Base-by-base conservation (phyloP, 2,797 vertebrate species). In the Aldrovandia affinis region DNA sequence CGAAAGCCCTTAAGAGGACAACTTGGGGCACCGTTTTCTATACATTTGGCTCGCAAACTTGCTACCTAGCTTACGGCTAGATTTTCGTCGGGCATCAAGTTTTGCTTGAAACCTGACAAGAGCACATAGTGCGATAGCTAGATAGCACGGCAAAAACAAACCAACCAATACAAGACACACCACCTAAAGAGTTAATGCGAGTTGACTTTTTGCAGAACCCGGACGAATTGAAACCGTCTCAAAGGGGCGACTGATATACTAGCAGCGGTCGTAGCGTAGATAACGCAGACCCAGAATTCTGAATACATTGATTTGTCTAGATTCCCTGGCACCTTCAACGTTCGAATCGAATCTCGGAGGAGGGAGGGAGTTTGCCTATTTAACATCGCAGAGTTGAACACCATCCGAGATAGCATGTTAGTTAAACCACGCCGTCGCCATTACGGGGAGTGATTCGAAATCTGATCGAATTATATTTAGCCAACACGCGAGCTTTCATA, bases 381-480 rank as follows among this genome's bases (percentile, higher is more conserved):
- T n/a, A 33, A 57, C 84, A 68, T 68, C 1, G 54, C 54, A 63
- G 68, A 59, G 52, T 73, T 47, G 68, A 77, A 63, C 52, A 30
- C 7, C 28, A 55, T 70, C 39, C 25, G n/a, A 78, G 54, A 15
- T 70, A 75, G n/a, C 44, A 44, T 33, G 55, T 12, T 12, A 47
- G 47, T 59, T 25, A 78, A 73, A 52, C 25, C 77, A 80, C 78
- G n/a, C 81, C 73, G 81, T 63, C 81, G 81, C 83, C 86, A 78
- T 87, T 81, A 80, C 61, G 14, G 65, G 61, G 63, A 68, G 30
- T 5, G 59, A 42, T 12, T 73, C 63, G 12, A 30, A 65, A 65
- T 65, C 28, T 65, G n/a, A 65, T 65, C 63, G 25, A 42, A 79
- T 39, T 28, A 39, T 28, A 50, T 15, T 33, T 39, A 39, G 54